Evolutionary conservation across 2,888 invertebrate species (phyloP), one percentile per base, ranked within the genome.

Genomic region (Neuroscelio doddi): DNA sequence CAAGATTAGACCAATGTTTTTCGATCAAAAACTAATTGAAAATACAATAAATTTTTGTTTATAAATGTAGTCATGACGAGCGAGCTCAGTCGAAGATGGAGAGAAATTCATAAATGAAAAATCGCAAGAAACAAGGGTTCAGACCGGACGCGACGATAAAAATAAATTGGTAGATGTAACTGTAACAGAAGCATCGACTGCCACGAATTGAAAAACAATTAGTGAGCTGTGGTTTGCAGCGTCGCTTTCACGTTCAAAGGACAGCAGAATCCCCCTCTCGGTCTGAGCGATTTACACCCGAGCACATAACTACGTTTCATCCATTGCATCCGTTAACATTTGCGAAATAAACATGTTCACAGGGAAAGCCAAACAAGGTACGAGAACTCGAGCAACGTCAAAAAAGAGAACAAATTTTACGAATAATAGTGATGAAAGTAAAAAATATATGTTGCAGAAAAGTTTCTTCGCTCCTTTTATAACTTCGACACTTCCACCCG

Each of bases 141-240:
- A n/a, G n/a, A n/a, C n/a, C 38, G 24, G 49, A 47, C 46, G 46
- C 34, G 42, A 57, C 55, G n/a, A n/a, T n/a, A 67, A 64, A 63
- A 70, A 69, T 67, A 72, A 71, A 70, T 74, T 59, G 57, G 56
- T 61, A 51, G 68, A 64, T 64, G 53, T n/a, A n/a, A n/a, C n/a
- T n/a, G n/a, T n/a, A n/a, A n/a, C n/a, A n/a, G n/a, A n/a, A n/a
- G 70, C 74, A 77, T 74, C 71, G 79, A 78, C 78, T 78, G 77
- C 75, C 72, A 69, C 72, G 74, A 80, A 81, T 80, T 76, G 79
- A 81, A 80, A 80, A 81, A 80, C 80, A 81, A 81, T 81, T 81
- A 80, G 79, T 73, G 77, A 79, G 77, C 78, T 78, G 77, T 66
- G 77, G 76, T 73, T 73, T 69, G 70, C 68, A 59, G 63, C 68